Percentiles rank a stretch among this genome's conserved stretches.
These are phyloP conservation scores for Cossypha polioptera DNA, from an alignment of 2,797 vertebrate species.

Conservation along the genomic window DNA sequence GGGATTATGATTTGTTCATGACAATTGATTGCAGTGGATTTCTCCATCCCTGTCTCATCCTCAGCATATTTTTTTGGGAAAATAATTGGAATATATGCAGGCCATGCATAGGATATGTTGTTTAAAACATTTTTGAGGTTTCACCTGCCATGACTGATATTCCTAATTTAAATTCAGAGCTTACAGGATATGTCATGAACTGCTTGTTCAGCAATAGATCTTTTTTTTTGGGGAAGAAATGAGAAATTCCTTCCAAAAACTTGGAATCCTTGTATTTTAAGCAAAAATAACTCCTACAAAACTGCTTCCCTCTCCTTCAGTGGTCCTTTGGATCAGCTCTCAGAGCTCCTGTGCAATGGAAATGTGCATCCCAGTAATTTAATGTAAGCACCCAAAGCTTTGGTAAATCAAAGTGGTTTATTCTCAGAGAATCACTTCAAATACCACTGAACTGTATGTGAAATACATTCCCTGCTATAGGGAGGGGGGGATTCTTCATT, in stretches of 20 bases:
- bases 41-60: not conserved
- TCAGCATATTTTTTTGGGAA: not conserved
- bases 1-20: not conserved
- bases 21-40: not conserved
- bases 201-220: not conserved
- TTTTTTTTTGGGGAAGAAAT: not conserved
- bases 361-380: conserved; percentile 11
- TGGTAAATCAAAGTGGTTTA: conserved; percentile 52
- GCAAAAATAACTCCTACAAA: not conserved
- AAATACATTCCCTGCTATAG: conserved; percentile 4
- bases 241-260: not conserved
- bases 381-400: conserved; percentile 35
- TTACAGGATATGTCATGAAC: not conserved
- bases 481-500: conserved; percentile 71
- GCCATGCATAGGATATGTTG: too few relatives aligned
- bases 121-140: not conserved
- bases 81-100: not conserved
- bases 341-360: not conserved
- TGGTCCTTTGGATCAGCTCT: not conserved
- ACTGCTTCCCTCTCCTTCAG: not conserved
- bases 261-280: not conserved
- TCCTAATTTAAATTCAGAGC: not conserved
- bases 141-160: not conserved
- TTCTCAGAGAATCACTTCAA: conserved; percentile 29
- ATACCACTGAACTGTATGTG: not conserved